Evolutionary conservation across 2,888 invertebrate genomes (phyloP).

Genomic region (Rhagonycha fulva): DNA sequence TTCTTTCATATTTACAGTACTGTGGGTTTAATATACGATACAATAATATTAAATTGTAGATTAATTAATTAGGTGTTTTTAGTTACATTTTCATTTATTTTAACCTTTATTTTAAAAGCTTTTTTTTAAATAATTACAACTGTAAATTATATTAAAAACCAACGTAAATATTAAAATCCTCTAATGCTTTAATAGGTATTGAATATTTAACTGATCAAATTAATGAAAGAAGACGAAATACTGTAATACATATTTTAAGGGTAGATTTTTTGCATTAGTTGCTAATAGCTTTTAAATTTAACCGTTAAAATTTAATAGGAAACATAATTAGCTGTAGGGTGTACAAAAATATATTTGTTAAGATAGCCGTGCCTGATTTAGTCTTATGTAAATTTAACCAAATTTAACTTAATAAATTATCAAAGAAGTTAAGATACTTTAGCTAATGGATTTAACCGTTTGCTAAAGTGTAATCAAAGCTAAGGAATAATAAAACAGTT

Average conservation of each 20-base stretch:
- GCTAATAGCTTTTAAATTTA: background rate
- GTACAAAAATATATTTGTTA: constrained; percentile 1
- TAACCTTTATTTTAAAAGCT: too few species aligned
- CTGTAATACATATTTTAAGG: background rate
- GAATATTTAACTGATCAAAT: background rate
- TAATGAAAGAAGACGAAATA: background rate
- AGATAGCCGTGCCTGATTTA: background rate
- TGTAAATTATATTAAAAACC: background rate
- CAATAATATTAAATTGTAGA: too few species aligned
- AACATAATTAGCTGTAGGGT: background rate
- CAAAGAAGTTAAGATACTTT: constrained; percentile 3
- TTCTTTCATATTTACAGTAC: too few species aligned
- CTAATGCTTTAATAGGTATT: background rate
- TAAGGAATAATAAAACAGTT: constrained; percentile 5
- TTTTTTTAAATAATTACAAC: too few species aligned
- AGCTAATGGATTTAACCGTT: constrained; percentile 4
- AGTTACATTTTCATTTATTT: too few species aligned
- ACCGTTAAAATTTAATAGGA: background rate
- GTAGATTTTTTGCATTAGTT: background rate
- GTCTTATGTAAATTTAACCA: constrained; percentile 4
- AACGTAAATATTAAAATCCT: background rate
- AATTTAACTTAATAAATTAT: constrained; percentile 5
- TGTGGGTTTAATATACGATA: too few species aligned
- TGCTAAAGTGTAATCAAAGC: constrained; percentile 1
- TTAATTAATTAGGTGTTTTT: too few species aligned